Percentiles rank a stretch among this genome's conserved stretches.
phyloP scores from a whole-genome alignment of 2,113 vertebrate genomes.

The Callipepla squamata region DNA sequence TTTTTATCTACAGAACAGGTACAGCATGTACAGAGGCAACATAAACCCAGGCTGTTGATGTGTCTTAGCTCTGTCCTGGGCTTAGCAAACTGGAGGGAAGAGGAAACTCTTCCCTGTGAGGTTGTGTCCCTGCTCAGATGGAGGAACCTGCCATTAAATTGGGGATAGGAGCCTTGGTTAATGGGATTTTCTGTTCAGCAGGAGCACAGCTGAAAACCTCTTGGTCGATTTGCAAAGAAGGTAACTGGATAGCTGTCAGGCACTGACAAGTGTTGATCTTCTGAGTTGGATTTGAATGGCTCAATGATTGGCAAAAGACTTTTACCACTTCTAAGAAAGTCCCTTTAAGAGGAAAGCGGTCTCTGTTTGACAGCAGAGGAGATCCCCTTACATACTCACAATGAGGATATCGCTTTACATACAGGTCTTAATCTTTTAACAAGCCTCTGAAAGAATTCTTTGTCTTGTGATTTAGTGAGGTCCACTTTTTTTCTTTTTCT shows the following conservation, averaged over 20 bases:
- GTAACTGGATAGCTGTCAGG: constrained; percentile 17
- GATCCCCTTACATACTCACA: constrained; percentile 47
- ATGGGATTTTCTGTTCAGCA: neutral
- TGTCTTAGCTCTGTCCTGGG: neutral
- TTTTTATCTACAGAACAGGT: constrained; percentile 66
- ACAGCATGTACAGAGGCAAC: constrained; percentile 3
- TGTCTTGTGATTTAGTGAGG: constrained; percentile 35
- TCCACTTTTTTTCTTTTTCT: neutral
- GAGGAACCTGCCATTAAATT: neutral
- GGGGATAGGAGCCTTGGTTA: neutral
- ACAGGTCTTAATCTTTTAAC: constrained; percentile 43
- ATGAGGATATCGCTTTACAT: constrained; percentile 54
- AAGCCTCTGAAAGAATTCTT: constrained; percentile 46
- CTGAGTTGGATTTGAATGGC: neutral
- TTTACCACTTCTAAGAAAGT: constrained; percentile 19
- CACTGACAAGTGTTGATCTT: neutral
- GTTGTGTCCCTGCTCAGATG: fast-evolving
- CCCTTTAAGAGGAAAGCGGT: constrained; percentile 35
- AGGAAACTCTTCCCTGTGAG: neutral
- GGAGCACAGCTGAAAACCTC: neutral
- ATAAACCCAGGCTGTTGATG: neutral
- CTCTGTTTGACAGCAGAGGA: neutral
- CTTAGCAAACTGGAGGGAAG: neutral
- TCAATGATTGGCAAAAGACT: neutral
- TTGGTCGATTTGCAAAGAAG: neutral